phyloP scores from a whole-genome alignment of 2,888 invertebrate species.

The Leptinotarsa peninsularis region DNA sequence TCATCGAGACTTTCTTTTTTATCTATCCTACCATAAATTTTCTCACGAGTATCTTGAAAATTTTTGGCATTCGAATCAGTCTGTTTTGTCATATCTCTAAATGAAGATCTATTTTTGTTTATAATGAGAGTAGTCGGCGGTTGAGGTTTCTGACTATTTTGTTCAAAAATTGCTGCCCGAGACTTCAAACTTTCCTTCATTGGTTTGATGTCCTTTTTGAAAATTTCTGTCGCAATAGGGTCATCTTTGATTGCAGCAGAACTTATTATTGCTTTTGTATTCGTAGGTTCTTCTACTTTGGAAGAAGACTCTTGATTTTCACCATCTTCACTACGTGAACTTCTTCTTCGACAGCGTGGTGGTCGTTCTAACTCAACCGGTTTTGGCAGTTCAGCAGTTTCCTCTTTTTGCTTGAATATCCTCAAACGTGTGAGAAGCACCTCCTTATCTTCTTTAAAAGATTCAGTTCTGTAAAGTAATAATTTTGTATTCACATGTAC shows the following conservation, averaged over 20 bases:
- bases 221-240: slow-evolving; percentile 3
- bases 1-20: slow-evolving; percentile 47
- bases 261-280: slow-evolving; percentile 3
- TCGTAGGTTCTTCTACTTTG: slow-evolving; percentile 25
- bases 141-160: slow-evolving; percentile 48
- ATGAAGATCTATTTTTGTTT: slow-evolving; percentile 41
- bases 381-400: slow-evolving; percentile 36
- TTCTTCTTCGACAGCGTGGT: slow-evolving; percentile 48
- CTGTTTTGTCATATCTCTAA: slow-evolving; percentile 38
- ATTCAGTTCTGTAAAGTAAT: slow-evolving; percentile 73
- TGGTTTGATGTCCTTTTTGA: slow-evolving; percentile 30
- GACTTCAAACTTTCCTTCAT: slow-evolving; percentile 55
- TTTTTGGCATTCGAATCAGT: slow-evolving; percentile 44
- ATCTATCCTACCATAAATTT: slow-evolving; percentile 34
- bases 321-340: slow-evolving; percentile 48
- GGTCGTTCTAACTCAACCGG: slow-evolving; percentile 32
- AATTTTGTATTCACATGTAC: not conserved
- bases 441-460: slow-evolving; percentile 76
- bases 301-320: slow-evolving; percentile 26
- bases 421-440: slow-evolving; percentile 67
- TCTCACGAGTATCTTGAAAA: slow-evolving; percentile 40
- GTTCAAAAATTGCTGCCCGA: slow-evolving; percentile 59
- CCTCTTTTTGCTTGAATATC: slow-evolving; percentile 60
- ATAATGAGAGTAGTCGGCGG: slow-evolving; percentile 40
- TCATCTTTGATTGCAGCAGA: slow-evolving; percentile 22